A percentile compares a stretch with the other conserved stretches of the same genome.
Conservation (phyloP, 1,140 invertebrate species). For the Bombus sylvicola region DNA sequence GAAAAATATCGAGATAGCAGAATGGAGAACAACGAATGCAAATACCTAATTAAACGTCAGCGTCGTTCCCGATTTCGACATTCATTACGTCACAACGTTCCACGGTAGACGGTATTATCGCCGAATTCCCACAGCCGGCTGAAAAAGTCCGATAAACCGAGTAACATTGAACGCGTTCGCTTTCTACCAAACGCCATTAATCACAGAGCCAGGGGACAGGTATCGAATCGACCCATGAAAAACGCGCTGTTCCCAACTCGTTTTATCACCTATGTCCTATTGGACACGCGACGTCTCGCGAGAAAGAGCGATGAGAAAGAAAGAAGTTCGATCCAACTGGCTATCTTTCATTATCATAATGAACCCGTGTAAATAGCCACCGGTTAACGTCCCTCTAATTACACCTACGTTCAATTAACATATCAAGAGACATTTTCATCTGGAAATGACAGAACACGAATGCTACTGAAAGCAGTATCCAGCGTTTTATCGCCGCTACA, state of each 20-base stretch:
- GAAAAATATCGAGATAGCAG: no score
- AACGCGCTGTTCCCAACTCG: conserved; percentile 6
- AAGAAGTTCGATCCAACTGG: neutral
- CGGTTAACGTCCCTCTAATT: conserved; percentile 51
- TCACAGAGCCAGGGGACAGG: conserved; percentile 3
- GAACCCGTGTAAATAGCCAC: conserved; percentile 42
- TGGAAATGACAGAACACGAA: conserved; percentile 52
- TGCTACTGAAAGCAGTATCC: conserved; percentile 41
- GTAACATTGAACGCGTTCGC: neutral
- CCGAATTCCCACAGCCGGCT: conserved; percentile 18
- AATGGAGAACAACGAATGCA: no score
- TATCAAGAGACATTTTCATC: conserved; percentile 55
- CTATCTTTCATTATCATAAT: conserved; percentile 45
- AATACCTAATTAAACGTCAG: conserved; percentile 14
- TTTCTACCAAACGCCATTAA: conserved; percentile 22
- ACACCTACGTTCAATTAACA: conserved; percentile 44
- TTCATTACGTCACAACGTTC: neutral
- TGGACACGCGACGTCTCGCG: neutral
- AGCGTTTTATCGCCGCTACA: conserved; percentile 51
- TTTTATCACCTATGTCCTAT: conserved; percentile 16
- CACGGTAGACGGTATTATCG: conserved; percentile 7
- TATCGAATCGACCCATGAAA: neutral
- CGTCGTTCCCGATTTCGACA: neutral
- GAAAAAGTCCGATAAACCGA: conserved; percentile 16
- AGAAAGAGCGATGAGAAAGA: no score